Base-by-base conservation (phyloP, 2,113 vertebrate genomes). In the Sisor rabdophorus region DNA sequence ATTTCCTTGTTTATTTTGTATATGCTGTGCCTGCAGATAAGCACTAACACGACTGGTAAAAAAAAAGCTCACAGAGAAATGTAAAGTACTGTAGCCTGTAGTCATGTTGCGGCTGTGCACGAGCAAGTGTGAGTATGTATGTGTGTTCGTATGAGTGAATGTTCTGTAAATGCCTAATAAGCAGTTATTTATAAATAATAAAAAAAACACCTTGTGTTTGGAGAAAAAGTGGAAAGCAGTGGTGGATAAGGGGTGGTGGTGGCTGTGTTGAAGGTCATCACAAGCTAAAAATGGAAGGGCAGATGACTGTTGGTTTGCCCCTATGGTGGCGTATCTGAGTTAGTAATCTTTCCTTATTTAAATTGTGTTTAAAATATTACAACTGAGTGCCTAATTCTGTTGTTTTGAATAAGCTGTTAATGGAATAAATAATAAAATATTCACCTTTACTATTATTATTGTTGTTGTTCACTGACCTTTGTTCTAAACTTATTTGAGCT, bases 151-250 rank as follows among this genome's bases (percentile, higher is more conserved):
- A 11, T 56, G 75, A 1, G 44, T 52, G 79, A 82, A 80, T 80
- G 80, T 87, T 73, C 74, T 76, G 73, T 73, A 82, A 61, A 81
- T 85, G 84, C 84, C 60, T 85, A 72, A 76, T 73, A 54, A 80
- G 76, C 73, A 79, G 82, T 87, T 88, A 90, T 90, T 90, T 89
- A 90, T 89, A 36, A 36, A 36, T 4, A 36, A 36, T 4, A 36
- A 36, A 36, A 36, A 81, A 88, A 77, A 82, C 85, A 83, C 82
- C 89, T 19, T 53, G 26, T 1, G 47, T 19, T 20, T 73, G 19
- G 56, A 50, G 36, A 40, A 48, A 67, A 44, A 7, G 40, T 60
- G 40, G 17, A 13, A 20, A 40, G 32, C 36, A 50, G 44, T 19
- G 11, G 50, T n/a, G n/a, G n/a, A n/a, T n/a, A 36, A 36, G 32